phyloP scores from a whole-genome alignment of 1,140 invertebrate genomes.

The Calliopsis andreniformis region DNA sequence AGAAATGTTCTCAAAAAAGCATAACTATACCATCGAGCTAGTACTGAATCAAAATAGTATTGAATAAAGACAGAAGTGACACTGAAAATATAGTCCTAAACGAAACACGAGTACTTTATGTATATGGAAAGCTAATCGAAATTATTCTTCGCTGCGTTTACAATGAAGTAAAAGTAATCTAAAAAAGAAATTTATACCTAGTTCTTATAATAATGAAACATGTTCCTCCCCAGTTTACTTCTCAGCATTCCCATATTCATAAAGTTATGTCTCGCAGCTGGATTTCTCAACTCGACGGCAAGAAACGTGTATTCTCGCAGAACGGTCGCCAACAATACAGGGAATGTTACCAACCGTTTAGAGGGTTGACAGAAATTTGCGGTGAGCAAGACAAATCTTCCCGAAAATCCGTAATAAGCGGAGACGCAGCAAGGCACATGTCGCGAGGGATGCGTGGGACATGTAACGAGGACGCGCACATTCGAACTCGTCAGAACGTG shows the following conservation, averaged over 20 bases:
- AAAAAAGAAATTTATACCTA: no score
- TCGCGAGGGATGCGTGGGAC: conserved; percentile 41
- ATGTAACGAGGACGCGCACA: conserved; percentile 51
- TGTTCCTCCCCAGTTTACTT: no score
- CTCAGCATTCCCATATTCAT: not conserved
- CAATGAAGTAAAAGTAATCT: no score
- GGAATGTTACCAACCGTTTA: conserved; percentile 12
- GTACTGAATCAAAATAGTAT: no score
- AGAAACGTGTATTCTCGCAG: not conserved
- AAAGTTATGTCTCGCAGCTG: not conserved
- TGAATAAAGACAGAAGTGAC: no score
- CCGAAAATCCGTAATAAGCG: conserved; percentile 25
- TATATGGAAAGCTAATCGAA: no score
- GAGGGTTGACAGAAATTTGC: conserved; percentile 26
- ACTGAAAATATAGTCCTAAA: no score
- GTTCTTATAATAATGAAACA: no score
- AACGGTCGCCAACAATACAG: conserved; percentile 17
- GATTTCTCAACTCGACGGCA: not conserved
- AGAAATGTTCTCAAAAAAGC: no score
- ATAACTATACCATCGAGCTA: no score
- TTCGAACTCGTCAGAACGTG: conserved; percentile 53
- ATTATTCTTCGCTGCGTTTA: no score
- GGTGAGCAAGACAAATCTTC: conserved; percentile 16
- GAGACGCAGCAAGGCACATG: conserved; percentile 17
- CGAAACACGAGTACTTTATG: no score